Evolutionary conservation across 2,113 vertebrate genomes (phyloP).

Genomic region (Sinocyclocheilus maitianheensis): DNA sequence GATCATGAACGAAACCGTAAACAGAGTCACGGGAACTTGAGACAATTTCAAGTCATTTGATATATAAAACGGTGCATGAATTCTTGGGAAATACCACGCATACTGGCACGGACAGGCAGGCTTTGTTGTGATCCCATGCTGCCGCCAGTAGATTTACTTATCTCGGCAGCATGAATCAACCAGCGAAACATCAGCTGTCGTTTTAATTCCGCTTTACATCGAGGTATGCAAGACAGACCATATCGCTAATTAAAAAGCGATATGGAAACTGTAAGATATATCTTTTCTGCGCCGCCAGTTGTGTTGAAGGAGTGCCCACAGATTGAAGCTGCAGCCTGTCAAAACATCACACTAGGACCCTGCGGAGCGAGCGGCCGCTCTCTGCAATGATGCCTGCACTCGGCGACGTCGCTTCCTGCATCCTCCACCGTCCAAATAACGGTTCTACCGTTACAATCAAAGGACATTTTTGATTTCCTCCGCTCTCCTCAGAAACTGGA

Average conservation of each 20-base stretch:
- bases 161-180: conserved; percentile 12
- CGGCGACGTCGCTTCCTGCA: conserved; percentile 53
- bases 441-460: conserved; percentile 34
- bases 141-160: conserved; percentile 39
- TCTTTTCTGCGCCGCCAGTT: neutral
- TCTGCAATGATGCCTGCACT: conserved; percentile 45
- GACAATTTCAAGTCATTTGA: neutral
- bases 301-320: conserved; percentile 19
- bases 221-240: neutral
- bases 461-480: too few relatives aligned
- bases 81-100: conserved; percentile 6
- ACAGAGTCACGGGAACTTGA: neutral
- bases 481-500: too few relatives aligned
- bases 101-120: conserved; percentile 45
- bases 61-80: neutral
- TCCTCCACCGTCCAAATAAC: conserved; percentile 51
- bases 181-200: neutral
- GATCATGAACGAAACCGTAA: conserved; percentile 3
- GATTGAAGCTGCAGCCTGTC: conserved; percentile 19
- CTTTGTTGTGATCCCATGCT: conserved; percentile 57
- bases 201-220: neutral
- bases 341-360: conserved; percentile 55
- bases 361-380: conserved; percentile 52
- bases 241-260: neutral
- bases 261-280: too few relatives aligned